Percentiles rank a stretch among this genome's conserved stretches.
Evolutionary conservation across 2,797 vertebrate species (phyloP).

Genomic region (Heliangelus exortis): DNA sequence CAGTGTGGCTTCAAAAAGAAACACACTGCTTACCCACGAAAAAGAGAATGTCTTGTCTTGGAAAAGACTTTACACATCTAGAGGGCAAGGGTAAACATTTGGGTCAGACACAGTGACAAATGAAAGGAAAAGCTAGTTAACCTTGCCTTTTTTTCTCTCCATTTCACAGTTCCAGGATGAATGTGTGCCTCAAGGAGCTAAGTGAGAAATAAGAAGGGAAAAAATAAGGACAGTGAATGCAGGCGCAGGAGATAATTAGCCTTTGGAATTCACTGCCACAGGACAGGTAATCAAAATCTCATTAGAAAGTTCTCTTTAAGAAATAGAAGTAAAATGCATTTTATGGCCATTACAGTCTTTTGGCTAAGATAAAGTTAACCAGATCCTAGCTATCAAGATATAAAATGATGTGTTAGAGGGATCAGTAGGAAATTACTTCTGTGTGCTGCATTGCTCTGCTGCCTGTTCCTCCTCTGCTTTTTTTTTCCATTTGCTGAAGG

Average conservation of each 20-base stretch:
- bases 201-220: not conserved
- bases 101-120: conserved; percentile 7
- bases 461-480: not conserved
- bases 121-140: conserved; percentile 17
- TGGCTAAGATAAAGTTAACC: conserved; percentile 54
- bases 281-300: conserved; percentile 27
- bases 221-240: not conserved
- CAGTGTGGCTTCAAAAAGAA: not conserved
- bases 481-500: not conserved
- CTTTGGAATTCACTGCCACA: conserved; percentile 24
- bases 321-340: conserved; percentile 9
- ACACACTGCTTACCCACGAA: not conserved
- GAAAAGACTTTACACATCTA: not conserved
- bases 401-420: conserved; percentile 53
- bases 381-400: not conserved
- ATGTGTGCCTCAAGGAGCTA: not conserved
- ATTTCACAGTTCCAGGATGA: not conserved
- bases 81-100: not conserved
- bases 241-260: not conserved
- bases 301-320: not conserved
- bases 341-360: not conserved
- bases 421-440: conserved; percentile 44
- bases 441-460: not conserved
- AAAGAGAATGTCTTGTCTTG: conserved; percentile 15
- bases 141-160: not conserved